Conservation (phyloP, 1,140 invertebrate species). For the Caenorhabditis tropicalis region DNA sequence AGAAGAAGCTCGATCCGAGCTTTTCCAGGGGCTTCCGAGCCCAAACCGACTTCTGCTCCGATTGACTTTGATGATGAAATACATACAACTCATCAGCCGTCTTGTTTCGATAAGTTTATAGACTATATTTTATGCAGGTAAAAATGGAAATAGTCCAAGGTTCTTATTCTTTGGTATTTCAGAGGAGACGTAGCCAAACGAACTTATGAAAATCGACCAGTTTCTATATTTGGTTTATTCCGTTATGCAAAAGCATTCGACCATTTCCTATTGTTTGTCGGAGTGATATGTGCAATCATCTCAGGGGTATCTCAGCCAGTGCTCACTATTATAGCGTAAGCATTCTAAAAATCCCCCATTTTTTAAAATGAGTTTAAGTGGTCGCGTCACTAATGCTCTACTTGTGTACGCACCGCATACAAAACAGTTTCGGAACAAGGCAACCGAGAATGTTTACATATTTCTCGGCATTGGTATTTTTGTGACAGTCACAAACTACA, state of each 20-base stretch:
- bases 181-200: conserved; percentile 45
- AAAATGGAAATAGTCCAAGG: not conserved
- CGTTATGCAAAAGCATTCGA: conserved; percentile 56
- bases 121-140: conserved; percentile 47
- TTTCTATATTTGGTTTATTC: conserved; percentile 47
- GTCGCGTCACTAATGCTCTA: conserved; percentile 57
- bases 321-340: conserved; percentile 40
- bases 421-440: conserved; percentile 49
- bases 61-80: conserved; percentile 34
- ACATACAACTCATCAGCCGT: not conserved
- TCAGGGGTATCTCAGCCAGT: conserved; percentile 54
- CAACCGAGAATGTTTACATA: conserved; percentile 61
- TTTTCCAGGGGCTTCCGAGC: not conserved
- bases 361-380: conserved; percentile 6
- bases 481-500: conserved; percentile 52
- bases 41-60: not conserved
- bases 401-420: conserved; percentile 41
- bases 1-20: not conserved
- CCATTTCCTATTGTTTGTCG: conserved; percentile 50
- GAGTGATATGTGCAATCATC: conserved; percentile 54
- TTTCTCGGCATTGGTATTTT: conserved; percentile 57
- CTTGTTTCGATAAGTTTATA: conserved; percentile 7
- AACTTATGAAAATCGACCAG: conserved; percentile 35
- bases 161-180: not conserved
- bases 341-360: not conserved